A percentile compares a stretch with the other conserved stretches of the same genome.
These are phyloP conservation scores for Standfussiana lucernea DNA, from an alignment of 2,888 invertebrate genomes.

Conservation along the genomic window DNA sequence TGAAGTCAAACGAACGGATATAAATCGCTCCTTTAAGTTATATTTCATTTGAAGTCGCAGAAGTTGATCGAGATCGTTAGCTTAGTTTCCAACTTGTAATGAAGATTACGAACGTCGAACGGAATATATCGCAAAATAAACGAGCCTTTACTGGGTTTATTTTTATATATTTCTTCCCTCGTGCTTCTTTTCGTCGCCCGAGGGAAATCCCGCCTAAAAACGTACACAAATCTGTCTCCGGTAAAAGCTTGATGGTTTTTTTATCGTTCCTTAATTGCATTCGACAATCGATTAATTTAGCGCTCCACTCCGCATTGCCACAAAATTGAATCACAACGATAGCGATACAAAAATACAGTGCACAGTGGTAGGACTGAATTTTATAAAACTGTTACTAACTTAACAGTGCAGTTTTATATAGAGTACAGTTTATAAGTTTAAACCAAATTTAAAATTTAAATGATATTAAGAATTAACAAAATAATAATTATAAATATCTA, in stretches of 20 bases:
- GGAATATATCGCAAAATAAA: slow-evolving; percentile 31
- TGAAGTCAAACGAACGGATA: slow-evolving; percentile 15
- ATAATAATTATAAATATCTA: no score
- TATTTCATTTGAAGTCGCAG: slow-evolving; percentile 41
- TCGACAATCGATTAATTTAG: slow-evolving; percentile 16
- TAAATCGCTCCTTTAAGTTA: slow-evolving; percentile 33
- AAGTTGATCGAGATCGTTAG: slow-evolving; percentile 48
- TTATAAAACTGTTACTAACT: neutral
- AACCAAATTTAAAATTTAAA: no score
- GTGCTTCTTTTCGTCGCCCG: neutral
- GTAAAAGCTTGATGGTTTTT: slow-evolving; percentile 16
- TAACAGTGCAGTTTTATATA: neutral
- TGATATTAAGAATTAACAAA: no score
- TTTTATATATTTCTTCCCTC: slow-evolving; percentile 3
- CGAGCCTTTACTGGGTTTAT: slow-evolving; percentile 5
- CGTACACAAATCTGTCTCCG: slow-evolving; percentile 28
- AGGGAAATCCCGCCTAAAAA: slow-evolving; percentile 16
- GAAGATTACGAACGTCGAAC: slow-evolving; percentile 42
- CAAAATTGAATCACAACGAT: slow-evolving; percentile 27
- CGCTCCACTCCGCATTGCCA: neutral
- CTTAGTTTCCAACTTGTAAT: slow-evolving; percentile 53
- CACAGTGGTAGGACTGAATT: neutral
- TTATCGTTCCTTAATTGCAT: slow-evolving; percentile 27
- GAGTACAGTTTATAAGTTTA: neutral
- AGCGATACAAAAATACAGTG: neutral